Percentiles rank a stretch among this genome's conserved stretches.
Conservation (phyloP, 2,113 vertebrate genomes). For the Odobenus rosmarus region DNA sequence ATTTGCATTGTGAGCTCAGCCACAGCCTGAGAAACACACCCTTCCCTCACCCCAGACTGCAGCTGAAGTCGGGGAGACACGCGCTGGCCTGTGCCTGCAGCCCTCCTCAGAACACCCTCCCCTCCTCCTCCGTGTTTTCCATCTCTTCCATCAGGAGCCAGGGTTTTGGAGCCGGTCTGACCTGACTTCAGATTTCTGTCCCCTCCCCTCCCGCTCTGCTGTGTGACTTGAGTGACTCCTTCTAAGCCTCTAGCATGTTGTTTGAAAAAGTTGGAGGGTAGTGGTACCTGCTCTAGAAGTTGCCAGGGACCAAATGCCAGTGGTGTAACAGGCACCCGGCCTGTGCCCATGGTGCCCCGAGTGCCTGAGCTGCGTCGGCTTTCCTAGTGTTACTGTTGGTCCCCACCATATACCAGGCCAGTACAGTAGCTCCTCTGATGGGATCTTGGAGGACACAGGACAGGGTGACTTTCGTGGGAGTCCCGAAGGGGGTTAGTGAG, state of each 20-base stretch:
- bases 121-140: accelerated
- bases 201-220: neutral
- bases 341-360: accelerated
- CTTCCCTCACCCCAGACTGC: accelerated
- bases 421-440: neutral
- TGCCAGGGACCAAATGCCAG: neutral
- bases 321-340: accelerated
- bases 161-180: neutral
- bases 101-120: neutral
- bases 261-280: too few relatives aligned
- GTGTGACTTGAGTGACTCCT: neutral
- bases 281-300: accelerated
- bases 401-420: accelerated
- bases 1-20: accelerated
- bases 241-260: neutral
- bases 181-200: too few relatives aligned
- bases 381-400: accelerated
- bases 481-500: neutral
- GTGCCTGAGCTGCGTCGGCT: accelerated
- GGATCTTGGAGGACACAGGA: neutral
- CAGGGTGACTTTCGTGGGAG: neutral
- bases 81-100: neutral
- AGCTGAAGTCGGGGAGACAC: accelerated
- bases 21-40: accelerated
- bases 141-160: neutral